Base-by-base conservation (phyloP, 2,888 invertebrate species). In the Stenchaetothrips biformis region DNA sequence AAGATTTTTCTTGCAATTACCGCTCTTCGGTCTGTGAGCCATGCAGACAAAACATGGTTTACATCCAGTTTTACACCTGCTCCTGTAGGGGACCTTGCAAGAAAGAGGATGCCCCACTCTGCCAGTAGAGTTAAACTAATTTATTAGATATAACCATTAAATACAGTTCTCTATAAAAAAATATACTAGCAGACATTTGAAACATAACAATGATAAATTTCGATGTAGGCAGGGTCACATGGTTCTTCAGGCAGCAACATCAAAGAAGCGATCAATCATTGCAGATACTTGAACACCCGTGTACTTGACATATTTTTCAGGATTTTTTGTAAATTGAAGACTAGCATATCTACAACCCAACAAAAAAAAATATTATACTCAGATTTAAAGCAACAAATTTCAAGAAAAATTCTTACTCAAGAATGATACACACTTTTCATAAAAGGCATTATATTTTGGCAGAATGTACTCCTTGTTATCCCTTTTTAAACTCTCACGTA, bases 271-370 rank as follows among this genome's bases (percentile, higher is more conserved):
- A 85, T 96, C 95, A 79, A 98, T 91, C 85, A 95, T 90, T 0
- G 92, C 91, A 2, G 93, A 92, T 9, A 98, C 93, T 86, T 95
- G 94, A 84, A 93, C 91, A 0, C 96, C 96, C 49, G 92, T 92
- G 86, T 95, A 96, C 88, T 95, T 96, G 81, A 97, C 91, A 87
- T 98, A 98, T 87, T 98, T 98, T 82, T 95, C 95, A 0, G 92
- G 92, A 89, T 97, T 96, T 88, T 97, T 98, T 37, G 96, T 94
- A 87, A 98, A 98, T 81, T 93, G 92, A 78, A 94, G 89, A 77
- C 89, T 87, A 1, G 92, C 90, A 87, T 92, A 93, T 85, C 93
- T 93, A 79, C 87, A 87, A 82, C 82, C 80, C 83, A 83, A 80
- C 80, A 81, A 80, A 47, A 81, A 80, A 78, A 21, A 67, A 49